phyloP scores from a whole-genome alignment of 2,888 invertebrate genomes.

The Allolobophora icterica region DNA sequence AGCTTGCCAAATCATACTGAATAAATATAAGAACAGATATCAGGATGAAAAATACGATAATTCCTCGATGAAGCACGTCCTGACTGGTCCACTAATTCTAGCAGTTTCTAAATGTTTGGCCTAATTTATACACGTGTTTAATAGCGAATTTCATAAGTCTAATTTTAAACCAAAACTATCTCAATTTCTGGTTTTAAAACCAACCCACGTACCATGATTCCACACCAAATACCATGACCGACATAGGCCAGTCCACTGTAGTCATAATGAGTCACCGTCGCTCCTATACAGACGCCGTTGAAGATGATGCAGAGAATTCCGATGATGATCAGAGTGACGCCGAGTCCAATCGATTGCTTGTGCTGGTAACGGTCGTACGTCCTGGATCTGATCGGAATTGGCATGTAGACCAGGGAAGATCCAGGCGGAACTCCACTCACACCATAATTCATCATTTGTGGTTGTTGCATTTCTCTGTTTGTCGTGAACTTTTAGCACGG shows the following conservation, averaged over 20 bases:
- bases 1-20: no score
- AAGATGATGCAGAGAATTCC: constrained; percentile 20
- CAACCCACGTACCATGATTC: not conserved
- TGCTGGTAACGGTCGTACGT: not conserved
- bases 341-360: not conserved
- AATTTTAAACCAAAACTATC: no score
- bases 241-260: not conserved
- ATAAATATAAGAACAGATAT: no score
- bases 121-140: no score
- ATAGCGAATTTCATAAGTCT: no score
- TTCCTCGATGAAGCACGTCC: no score
- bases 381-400: not conserved
- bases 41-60: no score
- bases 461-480: not conserved
- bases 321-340: not conserved
- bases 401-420: not conserved
- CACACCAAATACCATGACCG: constrained; percentile 22
- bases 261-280: not conserved
- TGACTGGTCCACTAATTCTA: no score
- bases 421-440: not conserved
- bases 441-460: not conserved
- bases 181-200: no score
- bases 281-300: not conserved
- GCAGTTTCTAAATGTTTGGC: no score
- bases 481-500: not conserved